A percentile compares a stretch with the other conserved stretches of the same genome.
Evolutionary conservation across 2,888 invertebrate species (phyloP).

Genomic region (Hypolimnas misippus): DNA sequence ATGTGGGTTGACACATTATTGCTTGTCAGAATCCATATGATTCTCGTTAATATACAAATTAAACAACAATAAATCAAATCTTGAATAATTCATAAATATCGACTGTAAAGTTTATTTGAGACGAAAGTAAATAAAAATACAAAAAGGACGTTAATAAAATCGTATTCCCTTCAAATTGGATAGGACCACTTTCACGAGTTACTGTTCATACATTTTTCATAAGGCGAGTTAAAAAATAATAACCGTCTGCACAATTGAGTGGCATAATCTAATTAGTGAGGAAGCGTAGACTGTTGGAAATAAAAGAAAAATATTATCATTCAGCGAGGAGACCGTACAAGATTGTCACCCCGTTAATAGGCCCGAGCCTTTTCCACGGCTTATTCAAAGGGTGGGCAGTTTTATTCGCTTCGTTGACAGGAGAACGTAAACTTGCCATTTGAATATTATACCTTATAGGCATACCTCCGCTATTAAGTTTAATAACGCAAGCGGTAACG

Average conservation of each 20-base stretch:
- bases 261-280: constrained; percentile 70
- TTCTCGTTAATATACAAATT: too few species aligned
- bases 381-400: constrained; percentile 73
- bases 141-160: constrained; percentile 5
- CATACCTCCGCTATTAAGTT: not conserved
- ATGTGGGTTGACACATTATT: too few species aligned
- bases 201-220: constrained; percentile 22
- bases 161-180: constrained; percentile 4
- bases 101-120: not conserved
- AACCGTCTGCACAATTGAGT: constrained; percentile 26
- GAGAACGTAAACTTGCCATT: constrained; percentile 47
- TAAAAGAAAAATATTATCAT: constrained; percentile 79
- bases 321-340: constrained; percentile 60
- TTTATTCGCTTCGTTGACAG: constrained; percentile 77
- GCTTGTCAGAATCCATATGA: too few species aligned
- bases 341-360: constrained; percentile 76
- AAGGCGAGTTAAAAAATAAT: constrained; percentile 22
- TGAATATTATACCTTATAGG: constrained; percentile 8
- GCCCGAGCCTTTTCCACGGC: constrained; percentile 70
- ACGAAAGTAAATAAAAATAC: not conserved
- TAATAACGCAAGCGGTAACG: constrained; percentile 1
- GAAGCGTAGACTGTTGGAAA: constrained; percentile 61
- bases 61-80: not conserved
- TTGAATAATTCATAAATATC: not conserved
- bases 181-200: not conserved